These are phyloP conservation scores for Porites lobata DNA, from an alignment of 92 coral and sea anemone species.

Conservation along the genomic window DNA sequence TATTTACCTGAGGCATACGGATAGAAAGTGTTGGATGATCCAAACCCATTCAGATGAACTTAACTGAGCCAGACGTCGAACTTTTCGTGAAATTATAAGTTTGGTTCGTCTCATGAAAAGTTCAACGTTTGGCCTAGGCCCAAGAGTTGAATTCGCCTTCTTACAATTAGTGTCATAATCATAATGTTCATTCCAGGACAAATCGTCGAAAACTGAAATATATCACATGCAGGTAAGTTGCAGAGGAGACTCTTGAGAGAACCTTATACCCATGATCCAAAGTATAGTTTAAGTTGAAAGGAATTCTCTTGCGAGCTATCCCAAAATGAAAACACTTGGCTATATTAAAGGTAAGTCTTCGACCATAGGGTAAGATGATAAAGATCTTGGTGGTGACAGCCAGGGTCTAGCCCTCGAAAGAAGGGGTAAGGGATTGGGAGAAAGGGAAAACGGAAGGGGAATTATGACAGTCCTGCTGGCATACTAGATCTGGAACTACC, in stretches of 20 bases:
- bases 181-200: slow-evolving; percentile 67
- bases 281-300: slow-evolving; percentile 15
- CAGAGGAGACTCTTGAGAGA: slow-evolving; percentile 38
- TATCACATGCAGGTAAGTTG: slow-evolving; percentile 33
- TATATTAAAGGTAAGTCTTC: slow-evolving; percentile 39
- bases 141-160: slow-evolving; percentile 35
- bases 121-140: too few relatives aligned
- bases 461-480: too few relatives aligned
- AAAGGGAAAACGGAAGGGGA: too few relatives aligned
- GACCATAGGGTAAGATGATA: slow-evolving; percentile 33
- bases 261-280: not conserved
- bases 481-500: too few relatives aligned
- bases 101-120: too few relatives aligned
- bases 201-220: slow-evolving; percentile 2
- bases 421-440: too few relatives aligned
- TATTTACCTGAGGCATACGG: too few relatives aligned
- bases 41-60: too few relatives aligned
- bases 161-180: slow-evolving; percentile 55
- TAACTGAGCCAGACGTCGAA: too few relatives aligned
- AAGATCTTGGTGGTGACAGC: slow-evolving; percentile 29
- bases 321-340: slow-evolving; percentile 62
- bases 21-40: too few relatives aligned
- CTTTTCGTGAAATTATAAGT: too few relatives aligned
- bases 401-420: too few relatives aligned
- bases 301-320: slow-evolving; percentile 51